Evolutionary conservation across 1,140 invertebrate genomes (phyloP), one percentile per base, ranked within the genome.

Genomic region (Drosophila sucinea): DNA sequence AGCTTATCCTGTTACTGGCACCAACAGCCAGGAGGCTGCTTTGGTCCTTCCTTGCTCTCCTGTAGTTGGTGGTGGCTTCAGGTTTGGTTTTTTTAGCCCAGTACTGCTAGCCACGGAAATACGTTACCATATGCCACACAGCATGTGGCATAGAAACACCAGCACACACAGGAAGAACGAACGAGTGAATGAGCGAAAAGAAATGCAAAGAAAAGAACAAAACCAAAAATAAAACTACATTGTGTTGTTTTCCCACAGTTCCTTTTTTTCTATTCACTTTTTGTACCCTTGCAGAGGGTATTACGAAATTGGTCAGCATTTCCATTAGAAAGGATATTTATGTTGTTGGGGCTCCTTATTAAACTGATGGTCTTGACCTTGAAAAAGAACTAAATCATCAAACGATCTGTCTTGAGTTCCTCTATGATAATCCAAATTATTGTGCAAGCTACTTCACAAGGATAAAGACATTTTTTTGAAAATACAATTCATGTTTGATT

Each of bases 1-100:
- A 84, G 84, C 84, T 89, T 89, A 89, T 89, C 84, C 84, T 84
- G 84, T 89, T 89, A 84, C 76, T 71, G 80, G 56, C 60, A 76
- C 17, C 17, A 17, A 23, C 44, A 51, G 25, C 23, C 44, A 51
- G 44, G 44, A 51, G 44, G 44, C 44, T 63, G 41, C 51, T 64
- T 32, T 35, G 47, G 38, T 54, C 35, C 6, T 38, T 38, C 8
- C 2, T 11, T 38, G 35, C 35, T 38, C 35, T 38, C 35, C 54
- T 54, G 56, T 44, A 56, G 8, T 47, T 67, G 10, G 11, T 67
- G 6, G 29, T 51, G 30, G 35, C 57, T 41, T 44, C 35, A 38
- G 41, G 60, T 25, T 40, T 38, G 17, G 38, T 44, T 58, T 62
- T 64, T 29, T 60, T 72, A 69, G 67, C 73, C 51, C 78, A 66